Evolutionary conservation across 2,113 vertebrate genomes (phyloP).

Genomic region (Menura novaehollandiae): DNA sequence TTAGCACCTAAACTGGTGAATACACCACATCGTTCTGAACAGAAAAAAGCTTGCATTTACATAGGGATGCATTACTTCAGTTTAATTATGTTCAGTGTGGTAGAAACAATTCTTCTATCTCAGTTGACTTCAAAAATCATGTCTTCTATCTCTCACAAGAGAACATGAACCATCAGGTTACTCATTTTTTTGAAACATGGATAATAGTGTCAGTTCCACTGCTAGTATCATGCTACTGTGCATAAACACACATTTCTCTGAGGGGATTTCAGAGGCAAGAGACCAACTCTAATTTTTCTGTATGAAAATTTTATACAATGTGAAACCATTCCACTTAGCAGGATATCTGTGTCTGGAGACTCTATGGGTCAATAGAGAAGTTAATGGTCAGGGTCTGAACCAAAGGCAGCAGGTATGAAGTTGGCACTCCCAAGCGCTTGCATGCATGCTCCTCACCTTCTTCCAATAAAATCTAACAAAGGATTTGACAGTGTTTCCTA

Average conservation of each 20-base stretch:
- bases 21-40: not conserved
- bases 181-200: not conserved
- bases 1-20: not conserved
- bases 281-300: not conserved
- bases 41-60: not conserved
- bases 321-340: not conserved
- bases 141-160: not conserved
- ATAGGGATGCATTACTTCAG: not conserved
- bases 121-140: not conserved
- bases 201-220: not conserved
- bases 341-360: not conserved
- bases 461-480: not conserved
- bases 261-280: not conserved
- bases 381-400: not conserved
- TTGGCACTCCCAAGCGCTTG: accelerated
- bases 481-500: not conserved
- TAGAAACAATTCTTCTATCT: not conserved
- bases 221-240: not conserved
- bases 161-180: not conserved
- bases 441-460: not conserved
- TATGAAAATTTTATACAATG: not conserved
- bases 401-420: not conserved
- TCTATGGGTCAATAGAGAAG: not conserved
- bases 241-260: not conserved
- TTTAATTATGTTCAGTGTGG: not conserved